phyloP scores from a whole-genome alignment of 2,888 invertebrate genomes.

The Tipula confusa region DNA sequence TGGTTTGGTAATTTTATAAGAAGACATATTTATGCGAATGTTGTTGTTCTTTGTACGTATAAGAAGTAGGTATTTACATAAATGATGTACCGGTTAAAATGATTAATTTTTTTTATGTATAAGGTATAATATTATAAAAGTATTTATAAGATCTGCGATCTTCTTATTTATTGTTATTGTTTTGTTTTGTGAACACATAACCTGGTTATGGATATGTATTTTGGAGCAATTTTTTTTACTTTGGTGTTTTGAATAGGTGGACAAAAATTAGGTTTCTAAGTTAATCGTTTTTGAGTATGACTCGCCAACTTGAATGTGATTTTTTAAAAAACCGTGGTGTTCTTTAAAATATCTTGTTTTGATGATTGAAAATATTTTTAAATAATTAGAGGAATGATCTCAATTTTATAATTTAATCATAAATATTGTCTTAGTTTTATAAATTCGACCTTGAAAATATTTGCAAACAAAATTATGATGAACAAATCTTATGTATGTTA shows the following conservation, averaged over 20 bases:
- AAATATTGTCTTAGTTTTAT: too few species aligned
- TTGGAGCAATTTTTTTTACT: not conserved
- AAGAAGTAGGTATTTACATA: not conserved
- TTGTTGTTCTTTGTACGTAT: not conserved
- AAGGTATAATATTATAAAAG: not conserved
- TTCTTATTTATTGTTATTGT: not conserved
- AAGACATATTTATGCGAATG: not conserved
- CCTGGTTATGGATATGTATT: not conserved
- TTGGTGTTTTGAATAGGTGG: not conserved
- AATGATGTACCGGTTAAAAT: not conserved
- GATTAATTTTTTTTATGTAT: not conserved
- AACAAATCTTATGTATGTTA: too few species aligned
- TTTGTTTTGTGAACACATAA: not conserved
- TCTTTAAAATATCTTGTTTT: too few species aligned
- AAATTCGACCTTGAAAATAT: too few species aligned
- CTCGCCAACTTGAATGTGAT: too few species aligned
- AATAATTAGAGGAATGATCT: too few species aligned
- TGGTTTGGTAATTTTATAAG: not conserved
- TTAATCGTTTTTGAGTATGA: conserved; percentile 13
- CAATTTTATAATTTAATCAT: too few species aligned
- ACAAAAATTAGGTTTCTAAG: not conserved
- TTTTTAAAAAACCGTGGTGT: too few species aligned
- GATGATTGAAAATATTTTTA: too few species aligned
- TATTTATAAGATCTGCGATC: not conserved
- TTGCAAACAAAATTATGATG: too few species aligned